Percentiles rank a stretch among this genome's conserved stretches.
Conservation (phyloP, 2,113 vertebrate species). For the Cyprinodon variegatus region DNA sequence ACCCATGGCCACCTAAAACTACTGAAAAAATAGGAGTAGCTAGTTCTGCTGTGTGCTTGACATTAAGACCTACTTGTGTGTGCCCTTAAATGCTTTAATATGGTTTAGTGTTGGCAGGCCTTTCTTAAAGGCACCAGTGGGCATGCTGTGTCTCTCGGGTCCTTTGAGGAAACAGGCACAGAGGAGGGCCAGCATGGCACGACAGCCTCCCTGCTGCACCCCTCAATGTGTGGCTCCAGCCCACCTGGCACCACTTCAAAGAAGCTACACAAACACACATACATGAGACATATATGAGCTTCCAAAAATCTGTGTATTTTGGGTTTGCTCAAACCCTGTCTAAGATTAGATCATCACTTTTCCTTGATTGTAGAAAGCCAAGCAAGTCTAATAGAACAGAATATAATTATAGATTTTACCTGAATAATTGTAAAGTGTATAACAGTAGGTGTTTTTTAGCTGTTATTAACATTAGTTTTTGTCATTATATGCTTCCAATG, state of each 20-base stretch:
- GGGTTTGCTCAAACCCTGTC: neutral
- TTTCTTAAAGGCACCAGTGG: slow-evolving; percentile 37
- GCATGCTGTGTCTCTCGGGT: slow-evolving; percentile 42
- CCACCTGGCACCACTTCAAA: slow-evolving; percentile 59
- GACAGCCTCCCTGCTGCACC: slow-evolving; percentile 34
- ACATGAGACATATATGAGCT: slow-evolving; percentile 24
- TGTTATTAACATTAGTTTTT: too few relatives aligned
- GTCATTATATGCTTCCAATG: neutral
- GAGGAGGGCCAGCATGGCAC: slow-evolving; percentile 32
- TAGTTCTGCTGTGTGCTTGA: slow-evolving; percentile 47
- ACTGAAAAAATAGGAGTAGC: neutral
- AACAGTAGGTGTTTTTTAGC: neutral
- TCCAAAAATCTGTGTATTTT: neutral
- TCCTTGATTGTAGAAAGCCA: neutral
- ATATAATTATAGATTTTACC: too few relatives aligned
- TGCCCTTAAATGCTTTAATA: slow-evolving; percentile 53
- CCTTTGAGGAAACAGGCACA: slow-evolving; percentile 48
- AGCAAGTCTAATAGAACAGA: neutral
- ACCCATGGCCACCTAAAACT: neutral
- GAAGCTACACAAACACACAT: slow-evolving; percentile 10
- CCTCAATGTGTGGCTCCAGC: slow-evolving; percentile 40
- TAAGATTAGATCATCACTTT: neutral
- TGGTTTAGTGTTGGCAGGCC: slow-evolving; percentile 56
- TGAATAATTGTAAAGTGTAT: neutral
- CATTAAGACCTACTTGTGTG: slow-evolving; percentile 42